These are phyloP conservation scores for Aporrectodea caliginosa DNA, from an alignment of 1,140 invertebrate species.

Conservation along the genomic window DNA sequence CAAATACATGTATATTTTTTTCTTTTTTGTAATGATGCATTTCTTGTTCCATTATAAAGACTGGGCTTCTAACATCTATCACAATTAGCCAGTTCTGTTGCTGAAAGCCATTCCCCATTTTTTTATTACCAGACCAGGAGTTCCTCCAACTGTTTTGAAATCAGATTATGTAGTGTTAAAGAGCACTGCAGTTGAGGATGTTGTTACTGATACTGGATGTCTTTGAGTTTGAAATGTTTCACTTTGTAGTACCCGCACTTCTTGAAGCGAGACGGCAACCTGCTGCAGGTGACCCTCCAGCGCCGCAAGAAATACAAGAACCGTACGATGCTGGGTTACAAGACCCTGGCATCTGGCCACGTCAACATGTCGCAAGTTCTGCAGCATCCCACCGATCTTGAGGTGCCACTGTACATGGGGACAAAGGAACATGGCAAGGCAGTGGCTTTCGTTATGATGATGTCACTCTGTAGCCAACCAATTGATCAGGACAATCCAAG, in stretches of 20 bases:
- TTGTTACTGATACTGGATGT: too few relatives aligned
- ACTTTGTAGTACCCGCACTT: conserved; percentile 88
- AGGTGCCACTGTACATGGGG: conserved; percentile 71
- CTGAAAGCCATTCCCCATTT: too few relatives aligned
- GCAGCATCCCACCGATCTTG: conserved; percentile 85
- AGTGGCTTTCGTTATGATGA: conserved; percentile 74
- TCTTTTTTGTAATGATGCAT: too few relatives aligned
- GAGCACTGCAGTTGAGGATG: too few relatives aligned
- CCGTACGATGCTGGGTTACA: conserved; percentile 95
- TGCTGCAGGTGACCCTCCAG: conserved; percentile 82
- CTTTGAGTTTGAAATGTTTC: too few relatives aligned
- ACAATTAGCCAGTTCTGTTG: too few relatives aligned
- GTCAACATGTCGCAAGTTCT: conserved; percentile 93
- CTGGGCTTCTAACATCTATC: too few relatives aligned
- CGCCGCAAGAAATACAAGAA: conserved; percentile 96
- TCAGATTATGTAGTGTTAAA: too few relatives aligned
- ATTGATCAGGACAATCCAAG: conserved; percentile 74
- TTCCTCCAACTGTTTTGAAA: too few relatives aligned
- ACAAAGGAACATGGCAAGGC: conserved; percentile 62
- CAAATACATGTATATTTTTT: too few relatives aligned
- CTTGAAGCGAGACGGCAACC: conserved; percentile 92
- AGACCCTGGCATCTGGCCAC: conserved; percentile 90
- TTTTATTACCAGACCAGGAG: too few relatives aligned
- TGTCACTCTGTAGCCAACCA: conserved; percentile 79
- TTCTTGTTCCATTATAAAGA: too few relatives aligned